Conservation (phyloP, 1,140 invertebrate genomes). For the Dreissena rostriformis region DNA sequence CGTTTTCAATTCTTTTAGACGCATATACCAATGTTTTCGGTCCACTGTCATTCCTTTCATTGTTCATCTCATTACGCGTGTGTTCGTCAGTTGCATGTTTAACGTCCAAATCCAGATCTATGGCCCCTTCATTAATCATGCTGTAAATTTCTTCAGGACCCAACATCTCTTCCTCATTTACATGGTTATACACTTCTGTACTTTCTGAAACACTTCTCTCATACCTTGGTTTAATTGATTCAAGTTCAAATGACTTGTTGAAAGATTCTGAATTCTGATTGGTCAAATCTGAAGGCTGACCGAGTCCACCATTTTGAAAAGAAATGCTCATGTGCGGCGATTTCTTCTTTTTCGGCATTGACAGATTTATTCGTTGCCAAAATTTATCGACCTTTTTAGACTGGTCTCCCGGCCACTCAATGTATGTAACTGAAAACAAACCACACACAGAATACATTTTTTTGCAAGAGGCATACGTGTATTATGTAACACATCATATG, state of each 20-base stretch:
- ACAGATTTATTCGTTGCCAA: slow-evolving; percentile 66
- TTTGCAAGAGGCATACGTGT: background rate
- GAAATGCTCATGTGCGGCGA: background rate
- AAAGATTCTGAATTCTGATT: background rate
- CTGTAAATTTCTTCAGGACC: slow-evolving; percentile 29
- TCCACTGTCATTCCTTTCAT: too few species aligned
- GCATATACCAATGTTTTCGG: too few species aligned
- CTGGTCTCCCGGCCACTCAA: slow-evolving; percentile 63
- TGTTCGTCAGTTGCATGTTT: too few species aligned
- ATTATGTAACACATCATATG: background rate
- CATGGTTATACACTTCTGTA: background rate
- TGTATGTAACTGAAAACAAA: slow-evolving; percentile 64
- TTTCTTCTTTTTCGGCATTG: slow-evolving; percentile 68
- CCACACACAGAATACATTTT: background rate
- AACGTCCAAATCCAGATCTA: too few species aligned
- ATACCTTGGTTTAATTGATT: background rate
- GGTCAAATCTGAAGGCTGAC: background rate
- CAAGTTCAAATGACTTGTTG: background rate
- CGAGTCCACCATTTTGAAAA: background rate
- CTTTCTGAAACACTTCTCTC: background rate
- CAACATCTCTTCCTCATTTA: slow-evolving; percentile 34
- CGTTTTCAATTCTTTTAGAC: too few species aligned
- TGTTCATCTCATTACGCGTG: too few species aligned
- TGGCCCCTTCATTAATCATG: slow-evolving; percentile 12
- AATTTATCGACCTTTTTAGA: slow-evolving; percentile 62